Conservation (phyloP, 2,888 invertebrate species). For the Lamproptera curius region DNA sequence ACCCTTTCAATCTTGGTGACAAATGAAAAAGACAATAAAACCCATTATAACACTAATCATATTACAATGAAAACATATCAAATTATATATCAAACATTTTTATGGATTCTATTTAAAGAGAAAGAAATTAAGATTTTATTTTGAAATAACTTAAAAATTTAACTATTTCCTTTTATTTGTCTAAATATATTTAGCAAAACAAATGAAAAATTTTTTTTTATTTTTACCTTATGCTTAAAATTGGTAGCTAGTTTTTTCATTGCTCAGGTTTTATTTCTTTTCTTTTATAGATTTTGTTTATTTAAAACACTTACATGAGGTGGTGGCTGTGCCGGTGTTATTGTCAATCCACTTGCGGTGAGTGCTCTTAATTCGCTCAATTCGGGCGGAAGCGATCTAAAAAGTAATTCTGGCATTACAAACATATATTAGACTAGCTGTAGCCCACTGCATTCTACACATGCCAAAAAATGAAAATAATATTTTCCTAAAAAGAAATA, state of each 20-base stretch:
- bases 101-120: neutral
- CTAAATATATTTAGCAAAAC: neutral
- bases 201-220: too few species aligned
- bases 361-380: slow-evolving; percentile 78
- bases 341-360: slow-evolving; percentile 80
- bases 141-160: too few species aligned
- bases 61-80: neutral
- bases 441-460: too few species aligned
- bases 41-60: neutral
- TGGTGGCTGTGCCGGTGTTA: slow-evolving; percentile 80
- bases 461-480: too few species aligned
- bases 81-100: neutral
- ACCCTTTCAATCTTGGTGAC: slow-evolving; percentile 33
- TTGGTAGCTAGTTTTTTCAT: too few species aligned
- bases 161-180: too few species aligned
- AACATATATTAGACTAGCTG: too few species aligned
- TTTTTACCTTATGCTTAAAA: too few species aligned
- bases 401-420: too few species aligned
- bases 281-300: neutral
- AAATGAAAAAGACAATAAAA: slow-evolving; percentile 19
- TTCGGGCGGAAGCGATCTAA: slow-evolving; percentile 70
- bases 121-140: too few species aligned
- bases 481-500: too few species aligned
- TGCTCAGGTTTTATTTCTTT: too few species aligned
- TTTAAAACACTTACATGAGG: slow-evolving; percentile 59